Evolutionary conservation across 1,140 invertebrate genomes (phyloP), one percentile per base, ranked within the genome.

Genomic region (Drosophila melanogaster): DNA sequence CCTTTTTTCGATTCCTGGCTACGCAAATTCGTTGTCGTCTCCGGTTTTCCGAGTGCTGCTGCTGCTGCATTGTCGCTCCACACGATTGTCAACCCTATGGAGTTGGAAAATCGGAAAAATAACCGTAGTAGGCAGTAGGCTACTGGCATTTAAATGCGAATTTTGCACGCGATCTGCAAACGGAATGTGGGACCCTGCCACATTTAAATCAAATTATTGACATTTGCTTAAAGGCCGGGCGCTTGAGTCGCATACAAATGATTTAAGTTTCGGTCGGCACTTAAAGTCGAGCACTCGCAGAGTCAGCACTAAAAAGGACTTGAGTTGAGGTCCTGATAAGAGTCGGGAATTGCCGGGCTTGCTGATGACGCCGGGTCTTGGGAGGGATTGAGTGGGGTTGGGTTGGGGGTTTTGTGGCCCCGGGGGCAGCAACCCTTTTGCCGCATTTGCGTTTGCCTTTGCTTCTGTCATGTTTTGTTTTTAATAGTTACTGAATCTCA

Each of bases 401-500:
- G 33, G 49, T 54, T 50, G 58, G 37, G 37, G 37, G 14, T 38
- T 38, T 38, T 41, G n/a, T 77, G 59, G 62, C 77, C 83, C 49
- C 59, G 61, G 60, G 79, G 84, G 61, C 71, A 83, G 84, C 79
- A 86, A 86, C 84, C 83, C 83, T 79, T 67, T 86, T 87, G 83
- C 81, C 64, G 59, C 81, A 71, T 76, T 85, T 81, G 77, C 69
- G 60, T 58, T 71, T 65, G 44, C 73, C 47, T 44, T 75, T 46
- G 81, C 66, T 56, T 72, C 44, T 83, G 79, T 62, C 83, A 83
- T 86, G 83, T 86, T 86, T 86, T 86, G 83, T 89, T 89, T 89
- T 89, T 89, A 89, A 89, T 89, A 89, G 84, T 89, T 89, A 85
- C 90, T 90, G 90, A 91, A 91, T 91, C 90, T 91, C 90, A 91